Evolutionary conservation across 2,797 vertebrate species (phyloP), one percentile per base, ranked within the genome.

Genomic region (Manis javanica): DNA sequence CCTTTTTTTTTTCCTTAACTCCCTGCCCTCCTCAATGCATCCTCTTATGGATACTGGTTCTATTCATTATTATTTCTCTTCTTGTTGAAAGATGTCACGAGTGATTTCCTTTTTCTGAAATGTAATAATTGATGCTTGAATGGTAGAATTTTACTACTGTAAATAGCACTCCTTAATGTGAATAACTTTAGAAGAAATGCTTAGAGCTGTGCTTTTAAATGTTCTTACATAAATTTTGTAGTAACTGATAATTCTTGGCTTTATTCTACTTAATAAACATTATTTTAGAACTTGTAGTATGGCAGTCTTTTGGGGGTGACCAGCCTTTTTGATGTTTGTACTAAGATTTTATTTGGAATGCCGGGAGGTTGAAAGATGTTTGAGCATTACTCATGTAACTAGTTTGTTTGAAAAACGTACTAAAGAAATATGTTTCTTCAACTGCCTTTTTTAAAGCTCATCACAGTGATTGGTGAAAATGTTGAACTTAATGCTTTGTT

Each of bases 141-240:
- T 98, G 98, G 98, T 99, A 99, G 98, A 98, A 93, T 98, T 99
- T 98, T 99, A 99, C 99, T 99, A 99, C 99, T 99, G 99, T 99
- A 99, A 99, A 98, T 98, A 98, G 13, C 1, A 99, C 98, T 99
- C 98, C 98, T 98, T 98, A 99, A 99, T 99, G 98, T 99, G 99
- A 99, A 98, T 99, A 99, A 99, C 97, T 99, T 46, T 99, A 99
- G 99, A 99, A 99, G 99, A 99, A 99, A 98, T 98, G 98, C 98
- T 99, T 99, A 99, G 98, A 99, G 98, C 39, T 99, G 98, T 99
- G 99, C 99, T 99, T 99, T 99, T 99, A 99, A 97, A 93, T 98
- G 96, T 96, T 96, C 97, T 98, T 98, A 93, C 90, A 69, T 96
- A 95, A 97, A 95, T 98, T 98, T 98, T 98, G 94, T 93, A 98